Evolutionary conservation across 2,113 vertebrate species (phyloP).

Genomic region (Dolichotis patagonum): DNA sequence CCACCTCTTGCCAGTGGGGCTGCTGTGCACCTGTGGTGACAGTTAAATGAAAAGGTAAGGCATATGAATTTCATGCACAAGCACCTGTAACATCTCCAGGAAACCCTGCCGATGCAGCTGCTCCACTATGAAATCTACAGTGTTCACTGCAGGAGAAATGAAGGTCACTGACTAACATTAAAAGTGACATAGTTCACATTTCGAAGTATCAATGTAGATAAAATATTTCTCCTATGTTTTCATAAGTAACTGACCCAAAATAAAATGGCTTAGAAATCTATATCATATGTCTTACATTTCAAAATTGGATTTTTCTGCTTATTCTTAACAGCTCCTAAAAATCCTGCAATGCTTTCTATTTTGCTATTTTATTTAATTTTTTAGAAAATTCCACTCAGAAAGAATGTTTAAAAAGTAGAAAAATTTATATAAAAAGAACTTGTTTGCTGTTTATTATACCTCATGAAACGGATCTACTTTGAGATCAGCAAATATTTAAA

Average conservation of each 20-base stretch:
- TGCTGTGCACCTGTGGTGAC: background rate
- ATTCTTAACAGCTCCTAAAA: conserved; percentile 51
- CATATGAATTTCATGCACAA: conserved; percentile 21
- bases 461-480: background rate
- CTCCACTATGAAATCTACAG: background rate
- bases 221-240: conserved; percentile 45
- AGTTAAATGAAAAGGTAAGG: conserved; percentile 53
- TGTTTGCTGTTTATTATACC: conserved; percentile 22
- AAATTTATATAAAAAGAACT: background rate
- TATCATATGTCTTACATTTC: background rate
- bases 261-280: background rate
- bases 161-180: conserved; percentile 67
- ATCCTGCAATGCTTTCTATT: conserved; percentile 53
- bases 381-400: conserved; percentile 66
- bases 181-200: conserved; percentile 59
- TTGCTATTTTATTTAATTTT: conserved; percentile 73
- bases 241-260: conserved; percentile 44
- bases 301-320: background rate
- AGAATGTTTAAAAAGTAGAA: conserved; percentile 41
- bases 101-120: background rate
- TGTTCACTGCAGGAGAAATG: background rate
- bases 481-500: background rate
- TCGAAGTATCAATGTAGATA: conserved; percentile 47
- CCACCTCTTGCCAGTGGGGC: background rate
- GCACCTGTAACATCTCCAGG: conserved; percentile 31